Conservation (phyloP, 2,888 invertebrate genomes). For the Lucinisca nassula region DNA sequence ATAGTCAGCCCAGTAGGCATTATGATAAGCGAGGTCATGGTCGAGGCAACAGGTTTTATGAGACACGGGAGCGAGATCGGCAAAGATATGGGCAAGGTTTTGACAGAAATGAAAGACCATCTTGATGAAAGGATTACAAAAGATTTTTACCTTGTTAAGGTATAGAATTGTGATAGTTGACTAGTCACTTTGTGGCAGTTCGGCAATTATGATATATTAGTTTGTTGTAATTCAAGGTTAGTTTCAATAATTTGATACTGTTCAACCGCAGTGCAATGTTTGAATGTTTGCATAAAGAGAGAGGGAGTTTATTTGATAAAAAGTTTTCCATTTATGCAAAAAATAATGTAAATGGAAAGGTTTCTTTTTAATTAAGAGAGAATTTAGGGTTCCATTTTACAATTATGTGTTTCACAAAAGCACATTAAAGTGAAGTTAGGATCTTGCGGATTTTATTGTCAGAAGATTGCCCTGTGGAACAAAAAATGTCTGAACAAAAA, state of each 20-base stretch:
- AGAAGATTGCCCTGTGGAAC: too few species aligned
- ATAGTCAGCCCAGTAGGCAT: slow-evolving; percentile 12
- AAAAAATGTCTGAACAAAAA: too few species aligned
- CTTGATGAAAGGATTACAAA: slow-evolving; percentile 28
- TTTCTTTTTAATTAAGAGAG: background rate
- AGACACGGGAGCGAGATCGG: slow-evolving; percentile 32
- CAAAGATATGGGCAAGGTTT: slow-evolving; percentile 15
- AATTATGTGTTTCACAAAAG: background rate
- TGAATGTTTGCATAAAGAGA: slow-evolving; percentile 1
- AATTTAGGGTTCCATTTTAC: background rate
- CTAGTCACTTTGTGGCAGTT: background rate
- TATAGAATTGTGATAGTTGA: background rate
- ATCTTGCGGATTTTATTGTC: too few species aligned
- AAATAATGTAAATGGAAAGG: background rate
- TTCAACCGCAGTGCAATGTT: background rate
- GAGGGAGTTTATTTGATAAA: background rate
- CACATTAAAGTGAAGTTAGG: background rate
- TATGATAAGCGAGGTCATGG: slow-evolving; percentile 12
- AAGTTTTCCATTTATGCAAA: background rate
- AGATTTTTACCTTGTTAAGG: background rate
- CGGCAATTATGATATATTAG: slow-evolving; percentile 1
- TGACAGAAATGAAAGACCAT: slow-evolving; percentile 17
- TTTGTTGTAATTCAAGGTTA: background rate
- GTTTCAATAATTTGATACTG: background rate
- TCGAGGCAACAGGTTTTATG: slow-evolving; percentile 25